Conservation (phyloP, 2,888 invertebrate genomes). For the Bedellia somnulentella region DNA sequence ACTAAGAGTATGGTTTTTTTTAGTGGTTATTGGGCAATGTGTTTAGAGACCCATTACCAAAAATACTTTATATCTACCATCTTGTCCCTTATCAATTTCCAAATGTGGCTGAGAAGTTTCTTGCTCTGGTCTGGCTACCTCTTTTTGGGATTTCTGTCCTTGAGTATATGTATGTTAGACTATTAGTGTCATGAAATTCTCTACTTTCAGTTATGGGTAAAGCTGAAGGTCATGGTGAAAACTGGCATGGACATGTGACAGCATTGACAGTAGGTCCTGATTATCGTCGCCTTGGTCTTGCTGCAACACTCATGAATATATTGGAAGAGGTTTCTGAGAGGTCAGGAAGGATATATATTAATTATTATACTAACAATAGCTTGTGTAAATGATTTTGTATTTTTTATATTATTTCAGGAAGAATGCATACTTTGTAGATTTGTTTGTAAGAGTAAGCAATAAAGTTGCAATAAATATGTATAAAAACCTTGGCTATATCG, state of each 20-base stretch:
- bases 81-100: too few relatives aligned
- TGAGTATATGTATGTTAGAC: too few relatives aligned
- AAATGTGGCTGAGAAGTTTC: too few relatives aligned
- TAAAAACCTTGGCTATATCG: constrained; percentile 91
- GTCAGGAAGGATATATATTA: constrained; percentile 39
- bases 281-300: constrained; percentile 88
- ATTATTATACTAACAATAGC: constrained; percentile 3
- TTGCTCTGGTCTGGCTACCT: too few relatives aligned
- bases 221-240: constrained; percentile 92
- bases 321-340: constrained; percentile 96
- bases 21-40: too few relatives aligned
- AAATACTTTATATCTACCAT: too few relatives aligned
- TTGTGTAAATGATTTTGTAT: constrained; percentile 5
- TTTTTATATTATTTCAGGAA: too few relatives aligned
- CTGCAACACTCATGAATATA: constrained; percentile 90
- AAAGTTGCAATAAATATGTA: constrained; percentile 98
- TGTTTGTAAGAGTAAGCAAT: constrained; percentile 97
- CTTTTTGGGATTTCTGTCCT: too few relatives aligned
- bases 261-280: constrained; percentile 95
- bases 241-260: constrained; percentile 99
- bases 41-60: too few relatives aligned
- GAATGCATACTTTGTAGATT: constrained; percentile 94
- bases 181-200: too few relatives aligned
- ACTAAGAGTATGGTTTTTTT: too few relatives aligned
- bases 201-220: constrained; percentile 98